Evolutionary conservation across 2,888 invertebrate genomes (phyloP).

Genomic region (Eledona agricola): DNA sequence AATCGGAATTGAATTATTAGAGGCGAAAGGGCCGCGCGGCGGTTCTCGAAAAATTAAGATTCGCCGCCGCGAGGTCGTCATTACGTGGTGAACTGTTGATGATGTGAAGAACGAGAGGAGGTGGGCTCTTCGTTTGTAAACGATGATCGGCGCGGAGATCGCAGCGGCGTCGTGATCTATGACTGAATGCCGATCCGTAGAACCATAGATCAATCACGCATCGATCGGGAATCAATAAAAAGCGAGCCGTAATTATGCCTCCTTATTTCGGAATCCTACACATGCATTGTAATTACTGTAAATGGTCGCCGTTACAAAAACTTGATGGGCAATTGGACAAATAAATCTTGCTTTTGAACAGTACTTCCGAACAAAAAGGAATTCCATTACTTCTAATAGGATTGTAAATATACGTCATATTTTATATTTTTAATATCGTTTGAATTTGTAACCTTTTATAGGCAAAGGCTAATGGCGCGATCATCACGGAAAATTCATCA

Average conservation of each 20-base stretch:
- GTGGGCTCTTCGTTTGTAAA: conserved; percentile 21
- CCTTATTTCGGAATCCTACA: conserved; percentile 61
- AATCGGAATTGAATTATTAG: conserved; percentile 35
- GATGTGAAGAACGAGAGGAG: conserved; percentile 29
- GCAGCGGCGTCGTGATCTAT: conserved; percentile 63
- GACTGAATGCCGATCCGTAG: conserved; percentile 58
- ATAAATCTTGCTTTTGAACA: conserved; percentile 55
- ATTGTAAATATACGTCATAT: conserved; percentile 50
- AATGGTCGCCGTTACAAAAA: conserved; percentile 56
- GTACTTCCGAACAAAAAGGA: conserved; percentile 50
- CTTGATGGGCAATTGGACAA: conserved; percentile 54
- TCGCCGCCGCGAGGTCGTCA: conserved; percentile 21
- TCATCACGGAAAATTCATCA: conserved; percentile 28
- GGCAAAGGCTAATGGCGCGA: conserved; percentile 37
- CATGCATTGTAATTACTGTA: conserved; percentile 62
- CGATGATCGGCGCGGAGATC: conserved; percentile 48
- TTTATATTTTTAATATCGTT: conserved; percentile 49
- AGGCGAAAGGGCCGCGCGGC: conserved; percentile 26
- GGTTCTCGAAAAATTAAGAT: conserved; percentile 29
- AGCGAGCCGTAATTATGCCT: conserved; percentile 56
- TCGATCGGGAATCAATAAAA: conserved; percentile 60
- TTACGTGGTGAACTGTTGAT: conserved; percentile 35
- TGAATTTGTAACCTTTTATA: conserved; percentile 48
- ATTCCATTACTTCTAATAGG: conserved; percentile 52
- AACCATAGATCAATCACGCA: conserved; percentile 61